Evolutionary conservation across 2,888 invertebrate genomes (phyloP), one percentile per base, ranked within the genome.

Genomic region (Thalpophila matura): DNA sequence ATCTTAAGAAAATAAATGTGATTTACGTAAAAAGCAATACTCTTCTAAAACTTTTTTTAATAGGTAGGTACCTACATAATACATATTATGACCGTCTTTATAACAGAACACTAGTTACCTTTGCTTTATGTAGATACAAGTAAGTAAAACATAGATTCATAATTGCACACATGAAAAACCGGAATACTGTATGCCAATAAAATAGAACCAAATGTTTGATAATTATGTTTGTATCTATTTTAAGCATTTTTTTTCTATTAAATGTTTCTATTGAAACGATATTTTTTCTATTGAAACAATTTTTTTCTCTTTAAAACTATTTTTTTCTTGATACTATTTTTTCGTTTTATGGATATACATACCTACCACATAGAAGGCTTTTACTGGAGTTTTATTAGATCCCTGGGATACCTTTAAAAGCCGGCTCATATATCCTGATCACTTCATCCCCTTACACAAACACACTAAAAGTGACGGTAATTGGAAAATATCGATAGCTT

Each of bases 401-500:
- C 43, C 70, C 38, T 24, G 51, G 55, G 61, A 45, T 26, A 74
- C 62, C 22, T 61, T 75, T 56, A 61, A 69, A 74, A 61, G 51
- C 55, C 22, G 6, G 35, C 20, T 60, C 61, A 38, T 59, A 46
- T 75, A 24, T 70, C 58, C 55, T 58, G 26, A 59, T 58, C 46
- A 49, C 35, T 51, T 51, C 5, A 26, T 37, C 59, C 61, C 63
- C 72, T 42, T 31, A 59, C 59, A 60, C 24, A 38, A 71, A 70
- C 55, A 66, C 53, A 69, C 50, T 69, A 72, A 71, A 64, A 55
- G 55, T 63, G 59, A 57, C 65, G 12, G 50, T 82, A 80, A 84
- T 84, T 81, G 77, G 74, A 77, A 80, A 74, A 73, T 75, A 85
- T 81, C 77, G 77, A 80, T 76, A 76, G 71, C 54, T 55, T 84